phyloP scores from a whole-genome alignment of 2,797 vertebrate genomes.

The Chromis chromis region DNA sequence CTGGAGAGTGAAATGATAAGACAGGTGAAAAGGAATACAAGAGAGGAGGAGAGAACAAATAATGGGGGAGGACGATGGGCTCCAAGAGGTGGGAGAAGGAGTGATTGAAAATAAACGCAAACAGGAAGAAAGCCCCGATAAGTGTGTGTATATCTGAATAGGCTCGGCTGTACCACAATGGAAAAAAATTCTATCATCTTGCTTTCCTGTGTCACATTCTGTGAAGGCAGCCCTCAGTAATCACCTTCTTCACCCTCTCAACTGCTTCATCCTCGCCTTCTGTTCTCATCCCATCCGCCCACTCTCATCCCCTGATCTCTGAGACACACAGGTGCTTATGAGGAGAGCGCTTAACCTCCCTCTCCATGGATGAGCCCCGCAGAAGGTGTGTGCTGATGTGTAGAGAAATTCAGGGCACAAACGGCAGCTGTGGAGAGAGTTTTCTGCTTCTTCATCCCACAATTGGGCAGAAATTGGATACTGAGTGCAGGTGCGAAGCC shows the following conservation, averaged over 20 bases:
- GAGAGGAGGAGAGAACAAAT: constrained; percentile 41
- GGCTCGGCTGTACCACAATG: constrained; percentile 18
- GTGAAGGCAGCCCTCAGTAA: constrained; percentile 55
- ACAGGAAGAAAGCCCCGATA: constrained; percentile 47
- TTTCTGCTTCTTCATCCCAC: constrained; percentile 32
- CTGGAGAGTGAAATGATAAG: constrained; percentile 42
- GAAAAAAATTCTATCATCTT: constrained; percentile 46
- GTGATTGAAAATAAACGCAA: constrained; percentile 63
- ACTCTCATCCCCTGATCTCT: constrained; percentile 54
- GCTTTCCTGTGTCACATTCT: constrained; percentile 42
- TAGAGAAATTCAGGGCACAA: constrained; percentile 32
- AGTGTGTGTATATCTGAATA: constrained; percentile 19
- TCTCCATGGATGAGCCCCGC: constrained; percentile 34
- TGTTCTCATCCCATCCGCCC: constrained; percentile 48
- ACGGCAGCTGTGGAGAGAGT: constrained; percentile 12
- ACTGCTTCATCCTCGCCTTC: constrained; percentile 52
- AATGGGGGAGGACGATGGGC: constrained; percentile 19
- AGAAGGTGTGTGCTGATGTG: constrained; percentile 35
- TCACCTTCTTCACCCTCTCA: constrained; percentile 66
- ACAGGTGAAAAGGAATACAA: constrained; percentile 45
- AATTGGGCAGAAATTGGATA: constrained; percentile 56
- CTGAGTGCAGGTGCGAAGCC: constrained; percentile 40
- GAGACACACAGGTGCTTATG: constrained; percentile 59
- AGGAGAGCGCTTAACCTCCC: constrained; percentile 61
- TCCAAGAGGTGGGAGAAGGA: constrained; percentile 11